Evolutionary conservation across 2,888 invertebrate species (phyloP), one percentile per base, ranked within the genome.

Genomic region (Labia minor): DNA sequence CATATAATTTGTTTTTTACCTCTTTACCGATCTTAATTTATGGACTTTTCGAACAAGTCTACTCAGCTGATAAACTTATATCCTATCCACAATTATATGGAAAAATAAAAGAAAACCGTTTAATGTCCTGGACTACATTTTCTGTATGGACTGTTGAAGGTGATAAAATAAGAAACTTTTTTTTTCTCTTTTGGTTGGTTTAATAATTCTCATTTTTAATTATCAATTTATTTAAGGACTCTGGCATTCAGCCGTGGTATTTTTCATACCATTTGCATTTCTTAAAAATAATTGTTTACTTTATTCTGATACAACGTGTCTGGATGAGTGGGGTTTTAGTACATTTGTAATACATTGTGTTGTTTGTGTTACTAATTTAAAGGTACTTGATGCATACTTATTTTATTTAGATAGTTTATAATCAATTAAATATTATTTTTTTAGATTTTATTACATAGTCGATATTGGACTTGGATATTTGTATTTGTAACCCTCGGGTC

Each of bases 1-100:
- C 86, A 68, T 92, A 82, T 80, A 92, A 92, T 77, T 81, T 90
- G 64, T 74, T 88, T 21, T 90, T 90, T 75, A 86, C 91, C 0
- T 85, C 90, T 0, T 74, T 87, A 65, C 92, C 92, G 0, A 85
- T 91, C 67, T 77, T 91, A 14, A 73, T 87, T 8, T 87, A 87
- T 70, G 87, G 90, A 0, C 78, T 92, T 65, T 85, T 88, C 16
- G 92, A 92, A 74, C 89, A 91, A 74, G 81, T 86, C 69, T 83
- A 85, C 75, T 77, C 82, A 0, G 81, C 85, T 1, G 75, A 79
- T 0, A 75, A 78, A 1, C 78, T 83, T 65, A 74, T 78, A 72
- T 82, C 83, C n/a, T 81, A 85, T 69, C 91, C 92, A 0, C 79
- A 81, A 11, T 76, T 90, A 1, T 92, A 92, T 75, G 81, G 81